A percentile compares a stretch with the other conserved stretches of the same genome.
Evolutionary conservation across 2,888 invertebrate species (phyloP).

Genomic region (Rhabditophanes sp.): DNA sequence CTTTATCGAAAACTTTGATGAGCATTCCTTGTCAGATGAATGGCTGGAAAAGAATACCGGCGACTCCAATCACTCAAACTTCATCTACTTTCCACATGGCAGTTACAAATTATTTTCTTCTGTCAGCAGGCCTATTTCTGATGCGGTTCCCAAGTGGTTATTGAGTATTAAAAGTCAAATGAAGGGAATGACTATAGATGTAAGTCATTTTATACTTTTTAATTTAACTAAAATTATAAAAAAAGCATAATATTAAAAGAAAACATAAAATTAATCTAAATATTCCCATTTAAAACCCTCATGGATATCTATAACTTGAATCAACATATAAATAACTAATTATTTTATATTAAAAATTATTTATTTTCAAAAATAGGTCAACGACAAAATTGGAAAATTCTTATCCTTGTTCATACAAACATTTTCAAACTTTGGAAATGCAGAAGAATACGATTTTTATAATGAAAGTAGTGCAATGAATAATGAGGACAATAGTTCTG

Average conservation of each 20-base stretch:
- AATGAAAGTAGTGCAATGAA: slow-evolving; percentile 8
- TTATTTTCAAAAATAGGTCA: too few relatives aligned
- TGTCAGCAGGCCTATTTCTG: slow-evolving; percentile 13
- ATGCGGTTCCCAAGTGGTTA: slow-evolving; percentile 69
- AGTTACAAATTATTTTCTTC: slow-evolving; percentile 85
- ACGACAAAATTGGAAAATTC: slow-evolving; percentile 89
- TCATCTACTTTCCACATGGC: slow-evolving; percentile 90
- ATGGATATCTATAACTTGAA: too few relatives aligned
- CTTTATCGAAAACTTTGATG: slow-evolving; percentile 70
- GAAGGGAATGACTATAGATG: slow-evolving; percentile 58
- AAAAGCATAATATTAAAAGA: too few relatives aligned
- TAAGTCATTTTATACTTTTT: too few relatives aligned
- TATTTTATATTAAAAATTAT: too few relatives aligned
- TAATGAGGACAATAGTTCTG: slow-evolving; percentile 18
- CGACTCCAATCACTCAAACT: slow-evolving; percentile 45
- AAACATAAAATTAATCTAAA: too few relatives aligned
- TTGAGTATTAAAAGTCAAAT: slow-evolving; percentile 95
- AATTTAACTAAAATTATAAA: too few relatives aligned
- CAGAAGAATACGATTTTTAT: not conserved
- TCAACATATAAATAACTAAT: too few relatives aligned
- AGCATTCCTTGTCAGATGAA: slow-evolving; percentile 33
- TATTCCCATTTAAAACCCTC: too few relatives aligned
- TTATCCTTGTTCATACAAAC: slow-evolving; percentile 83
- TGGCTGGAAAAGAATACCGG: slow-evolving; percentile 21
- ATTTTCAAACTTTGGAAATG: slow-evolving; percentile 49